These are phyloP conservation scores for Siphlonurus alternatus DNA, from an alignment of 2,888 invertebrate species.

Conservation along the genomic window DNA sequence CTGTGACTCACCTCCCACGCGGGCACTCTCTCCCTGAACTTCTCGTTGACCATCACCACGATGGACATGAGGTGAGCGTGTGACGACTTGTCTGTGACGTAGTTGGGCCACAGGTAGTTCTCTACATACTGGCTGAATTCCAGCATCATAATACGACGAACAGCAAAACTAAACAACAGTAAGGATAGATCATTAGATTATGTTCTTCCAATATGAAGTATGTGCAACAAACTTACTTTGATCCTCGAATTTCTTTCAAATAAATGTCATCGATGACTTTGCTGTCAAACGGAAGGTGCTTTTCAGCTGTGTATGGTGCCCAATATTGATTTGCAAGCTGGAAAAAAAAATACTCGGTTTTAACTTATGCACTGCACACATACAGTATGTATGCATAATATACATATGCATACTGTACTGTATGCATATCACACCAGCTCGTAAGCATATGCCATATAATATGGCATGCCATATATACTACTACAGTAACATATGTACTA, in stretches of 20 bases:
- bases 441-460: no score
- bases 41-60: conserved; percentile 97
- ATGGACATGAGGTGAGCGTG: conserved; percentile 91
- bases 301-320: conserved; percentile 65
- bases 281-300: conserved; percentile 56
- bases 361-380: neutral
- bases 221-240: conserved; percentile 40
- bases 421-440: neutral
- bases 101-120: conserved; percentile 94
- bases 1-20: conserved; percentile 97
- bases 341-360: conserved; percentile 20
- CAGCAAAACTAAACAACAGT: conserved; percentile 43
- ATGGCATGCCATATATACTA: no score
- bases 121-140: conserved; percentile 97
- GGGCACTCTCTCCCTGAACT: conserved; percentile 89
- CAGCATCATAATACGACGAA: conserved; percentile 83
- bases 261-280: conserved; percentile 80
- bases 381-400: neutral
- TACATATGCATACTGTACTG: no score
- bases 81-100: conserved; percentile 50
- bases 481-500: no score
- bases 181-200: conserved; percentile 11
- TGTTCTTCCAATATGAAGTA: neutral
- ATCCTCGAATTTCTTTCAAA: conserved; percentile 64
- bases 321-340: conserved; percentile 85